Base-by-base conservation (phyloP, 2,888 invertebrate genomes). In the Scaptomyza cyrtandrae region DNA sequence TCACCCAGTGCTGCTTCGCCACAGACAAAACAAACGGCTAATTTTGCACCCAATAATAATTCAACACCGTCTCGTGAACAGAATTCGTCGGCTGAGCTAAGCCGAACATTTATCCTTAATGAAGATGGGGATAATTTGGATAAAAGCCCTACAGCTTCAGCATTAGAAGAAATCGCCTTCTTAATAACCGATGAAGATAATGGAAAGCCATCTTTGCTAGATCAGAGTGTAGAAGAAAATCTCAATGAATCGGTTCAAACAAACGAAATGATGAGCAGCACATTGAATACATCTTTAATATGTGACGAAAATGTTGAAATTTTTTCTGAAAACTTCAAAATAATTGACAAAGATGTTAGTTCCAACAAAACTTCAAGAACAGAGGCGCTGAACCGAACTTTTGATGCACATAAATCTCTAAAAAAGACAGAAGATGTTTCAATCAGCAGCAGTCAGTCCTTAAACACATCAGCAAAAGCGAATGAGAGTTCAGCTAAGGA, bases 61-160 rank as follows among this genome's bases (percentile, higher is more conserved):
- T 50, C 56, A 3, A 72, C 75, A 6, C 63, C 64, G 9, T 71
- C 65, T 5, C 48, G 31, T 6, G 31, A 13, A 1, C 54, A 54
- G 7, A 59, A 65, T 11, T 35, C 46, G 0, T 55, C 48, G 11
- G 52, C 66, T 27, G 81, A 86, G 35, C 61, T 89, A 1, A 90
- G 84, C 64, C 80, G 71, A 16, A 90, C 90, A 0, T 90, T 86
- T 48, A 79, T 72, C 4, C 53, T 90, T 2, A 78, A 79, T 44
- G 80, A 77, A 54, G 70, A 35, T 14, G 37, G 33, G 0, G 48
- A 41, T 2, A 16, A 53, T 2, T 46, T 31, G 19, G 24, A 24
- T 5, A n/a, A 41, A 14, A 14, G 27, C 14, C 16, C 16, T 9
- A 37, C 44, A 6, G 35, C 14, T 27, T 19, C 63, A 10, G 19